Conservation (phyloP, 1,140 invertebrate species). For the Cylas formicarius region DNA sequence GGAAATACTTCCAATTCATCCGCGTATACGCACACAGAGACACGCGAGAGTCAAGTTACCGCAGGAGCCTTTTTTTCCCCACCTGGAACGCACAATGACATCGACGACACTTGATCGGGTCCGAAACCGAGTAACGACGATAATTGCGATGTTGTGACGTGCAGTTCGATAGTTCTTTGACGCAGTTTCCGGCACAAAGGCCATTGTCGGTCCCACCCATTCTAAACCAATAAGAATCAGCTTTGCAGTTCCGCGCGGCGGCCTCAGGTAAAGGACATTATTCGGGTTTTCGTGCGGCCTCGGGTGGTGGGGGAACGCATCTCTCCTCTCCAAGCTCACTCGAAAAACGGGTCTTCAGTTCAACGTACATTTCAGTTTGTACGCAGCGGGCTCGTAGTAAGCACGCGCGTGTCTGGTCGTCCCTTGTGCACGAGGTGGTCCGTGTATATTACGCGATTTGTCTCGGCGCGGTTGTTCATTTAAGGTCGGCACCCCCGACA, state of each 20-base stretch:
- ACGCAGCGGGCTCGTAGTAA: slow-evolving; percentile 12
- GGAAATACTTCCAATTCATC: slow-evolving; percentile 18
- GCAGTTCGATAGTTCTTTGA: slow-evolving; percentile 22
- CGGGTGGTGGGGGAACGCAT: slow-evolving; percentile 18
- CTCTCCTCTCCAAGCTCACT: slow-evolving; percentile 10
- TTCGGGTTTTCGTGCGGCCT: slow-evolving; percentile 15
- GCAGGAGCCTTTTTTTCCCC: slow-evolving; percentile 10
- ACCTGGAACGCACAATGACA: slow-evolving; percentile 23
- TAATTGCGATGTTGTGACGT: slow-evolving; percentile 24
- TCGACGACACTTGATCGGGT: slow-evolving; percentile 21
- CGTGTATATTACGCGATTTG: no score
- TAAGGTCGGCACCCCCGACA: no score
- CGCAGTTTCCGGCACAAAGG: slow-evolving; percentile 24
- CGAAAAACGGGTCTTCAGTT: slow-evolving; percentile 15
- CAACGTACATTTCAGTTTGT: slow-evolving; percentile 17
- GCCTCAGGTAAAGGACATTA: slow-evolving; percentile 20
- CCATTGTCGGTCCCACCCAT: slow-evolving; percentile 21
- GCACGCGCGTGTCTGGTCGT: no score
- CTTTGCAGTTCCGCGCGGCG: slow-evolving; percentile 15
- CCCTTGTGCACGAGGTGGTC: no score
- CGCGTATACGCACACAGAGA: no score
- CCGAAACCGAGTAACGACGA: slow-evolving; percentile 13
- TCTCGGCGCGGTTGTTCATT: no score
- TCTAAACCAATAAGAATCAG: slow-evolving; percentile 25
- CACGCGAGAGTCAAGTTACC: slow-evolving; percentile 14